Evolutionary conservation across 2,888 invertebrate genomes (phyloP).

Genomic region (Polydrusus tereticollis): DNA sequence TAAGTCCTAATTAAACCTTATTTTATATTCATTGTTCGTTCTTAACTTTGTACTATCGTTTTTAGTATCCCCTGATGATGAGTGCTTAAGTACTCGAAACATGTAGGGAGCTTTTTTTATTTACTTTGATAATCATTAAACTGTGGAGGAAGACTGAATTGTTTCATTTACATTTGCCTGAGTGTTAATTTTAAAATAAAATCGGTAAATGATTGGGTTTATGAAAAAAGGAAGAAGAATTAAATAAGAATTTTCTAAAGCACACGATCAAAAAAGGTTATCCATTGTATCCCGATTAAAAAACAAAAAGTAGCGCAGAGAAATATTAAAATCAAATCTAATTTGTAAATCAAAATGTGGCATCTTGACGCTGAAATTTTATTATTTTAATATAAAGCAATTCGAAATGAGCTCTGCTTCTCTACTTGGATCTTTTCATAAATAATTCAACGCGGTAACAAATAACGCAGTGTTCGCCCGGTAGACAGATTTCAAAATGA

Average conservation of each 20-base stretch:
- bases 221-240: too few relatives aligned
- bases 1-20: too few relatives aligned
- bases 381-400: slow-evolving; percentile 56
- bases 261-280: background rate
- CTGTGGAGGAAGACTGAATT: too few relatives aligned
- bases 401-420: slow-evolving; percentile 50
- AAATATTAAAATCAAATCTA: slow-evolving; percentile 31
- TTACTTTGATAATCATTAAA: too few relatives aligned
- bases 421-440: slow-evolving; percentile 39
- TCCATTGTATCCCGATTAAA: background rate
- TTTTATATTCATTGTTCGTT: too few relatives aligned
- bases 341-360: slow-evolving; percentile 51
- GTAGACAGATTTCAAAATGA: slow-evolving; percentile 47
- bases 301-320: background rate
- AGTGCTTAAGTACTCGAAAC: too few relatives aligned
- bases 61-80: too few relatives aligned
- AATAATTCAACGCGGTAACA: slow-evolving; percentile 45
- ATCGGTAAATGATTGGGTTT: too few relatives aligned
- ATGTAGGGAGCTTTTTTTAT: too few relatives aligned
- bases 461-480: slow-evolving; percentile 44
- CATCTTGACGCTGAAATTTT: slow-evolving; percentile 52
- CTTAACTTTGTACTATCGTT: too few relatives aligned
- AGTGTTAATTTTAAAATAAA: too few relatives aligned
- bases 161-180: too few relatives aligned
- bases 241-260: background rate